These are phyloP conservation scores for Apamea monoglypha DNA, from an alignment of 2,888 invertebrate genomes.

Conservation along the genomic window DNA sequence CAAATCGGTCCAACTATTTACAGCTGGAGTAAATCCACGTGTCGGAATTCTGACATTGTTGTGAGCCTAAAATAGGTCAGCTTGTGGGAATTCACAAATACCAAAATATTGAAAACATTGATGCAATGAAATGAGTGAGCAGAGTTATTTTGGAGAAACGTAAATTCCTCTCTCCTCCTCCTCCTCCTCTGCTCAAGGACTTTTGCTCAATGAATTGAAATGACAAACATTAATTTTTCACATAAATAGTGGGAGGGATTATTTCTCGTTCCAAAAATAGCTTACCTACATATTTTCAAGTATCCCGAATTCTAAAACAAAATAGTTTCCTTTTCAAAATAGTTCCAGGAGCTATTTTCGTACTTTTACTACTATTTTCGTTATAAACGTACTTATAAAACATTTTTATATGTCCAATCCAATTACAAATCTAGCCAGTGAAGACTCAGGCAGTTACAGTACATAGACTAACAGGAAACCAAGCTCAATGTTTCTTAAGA, in stretches of 20 bases:
- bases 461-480: background rate
- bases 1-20: constrained; percentile 66
- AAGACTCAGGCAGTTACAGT: background rate
- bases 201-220: constrained; percentile 25
- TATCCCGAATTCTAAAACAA: background rate
- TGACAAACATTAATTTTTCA: background rate
- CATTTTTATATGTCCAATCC: background rate
- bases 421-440: background rate
- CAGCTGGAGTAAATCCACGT: constrained; percentile 72
- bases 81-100: constrained; percentile 66
- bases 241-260: background rate
- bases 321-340: background rate
- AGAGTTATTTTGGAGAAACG: constrained; percentile 49
- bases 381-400: background rate
- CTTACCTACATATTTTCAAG: background rate
- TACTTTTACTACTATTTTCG: no score
- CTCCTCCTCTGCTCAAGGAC: constrained; percentile 26
- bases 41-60: constrained; percentile 74
- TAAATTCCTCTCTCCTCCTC: constrained; percentile 39
- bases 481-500: background rate
- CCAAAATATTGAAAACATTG: constrained; percentile 68
- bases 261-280: constrained; percentile 8
- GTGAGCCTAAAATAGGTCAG: constrained; percentile 74
- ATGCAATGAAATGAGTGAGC: constrained; percentile 42
- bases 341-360: background rate